Percentiles rank a stretch among this genome's conserved stretches.
These are phyloP conservation scores for Aulostomus chinensis DNA, from an alignment of 2,797 vertebrate genomes.

Conservation along the genomic window DNA sequence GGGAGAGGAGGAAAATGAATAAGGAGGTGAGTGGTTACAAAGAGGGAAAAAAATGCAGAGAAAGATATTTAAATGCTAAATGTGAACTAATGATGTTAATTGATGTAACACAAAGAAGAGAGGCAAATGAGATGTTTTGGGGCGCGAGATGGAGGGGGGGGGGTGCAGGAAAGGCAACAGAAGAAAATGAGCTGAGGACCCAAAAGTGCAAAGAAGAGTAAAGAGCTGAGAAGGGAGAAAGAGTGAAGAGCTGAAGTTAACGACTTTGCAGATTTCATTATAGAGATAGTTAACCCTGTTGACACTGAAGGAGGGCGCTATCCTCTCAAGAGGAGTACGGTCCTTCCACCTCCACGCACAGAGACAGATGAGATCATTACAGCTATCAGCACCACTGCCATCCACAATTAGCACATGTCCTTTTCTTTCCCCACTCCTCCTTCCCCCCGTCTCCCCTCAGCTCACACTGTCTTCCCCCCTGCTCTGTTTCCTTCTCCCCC, in stretches of 20 bases:
- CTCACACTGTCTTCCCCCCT: conserved; percentile 50
- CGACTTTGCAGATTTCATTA: conserved; percentile 86
- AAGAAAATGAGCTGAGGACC: conserved; percentile 66
- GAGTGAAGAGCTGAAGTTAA: conserved; percentile 80
- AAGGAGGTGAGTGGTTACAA: conserved; percentile 18
- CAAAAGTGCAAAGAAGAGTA: conserved; percentile 73
- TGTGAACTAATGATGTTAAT: conserved; percentile 54
- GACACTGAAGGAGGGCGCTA: conserved; percentile 82
- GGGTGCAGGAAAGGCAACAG: conserved; percentile 27
- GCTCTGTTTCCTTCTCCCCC: conserved; percentile 26
- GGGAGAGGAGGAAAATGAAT: conserved; percentile 16
- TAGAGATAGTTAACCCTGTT: conserved; percentile 87
- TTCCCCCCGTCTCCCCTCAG: conserved; percentile 48
- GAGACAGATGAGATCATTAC: conserved; percentile 86
- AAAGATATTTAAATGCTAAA: conserved; percentile 20
- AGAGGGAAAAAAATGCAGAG: conserved; percentile 18
- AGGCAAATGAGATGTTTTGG: conserved; percentile 27
- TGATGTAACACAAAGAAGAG: conserved; percentile 45
- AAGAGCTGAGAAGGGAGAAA: conserved; percentile 81
- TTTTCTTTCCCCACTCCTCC: conserved; percentile 57
- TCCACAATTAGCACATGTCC: conserved; percentile 84
- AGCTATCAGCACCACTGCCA: conserved; percentile 83
- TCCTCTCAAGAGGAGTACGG: conserved; percentile 80
- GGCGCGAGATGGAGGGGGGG: no score
- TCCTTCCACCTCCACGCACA: conserved; percentile 81